Conservation (phyloP, 2,113 vertebrate genomes). For the Eolophus roseicapilla region DNA sequence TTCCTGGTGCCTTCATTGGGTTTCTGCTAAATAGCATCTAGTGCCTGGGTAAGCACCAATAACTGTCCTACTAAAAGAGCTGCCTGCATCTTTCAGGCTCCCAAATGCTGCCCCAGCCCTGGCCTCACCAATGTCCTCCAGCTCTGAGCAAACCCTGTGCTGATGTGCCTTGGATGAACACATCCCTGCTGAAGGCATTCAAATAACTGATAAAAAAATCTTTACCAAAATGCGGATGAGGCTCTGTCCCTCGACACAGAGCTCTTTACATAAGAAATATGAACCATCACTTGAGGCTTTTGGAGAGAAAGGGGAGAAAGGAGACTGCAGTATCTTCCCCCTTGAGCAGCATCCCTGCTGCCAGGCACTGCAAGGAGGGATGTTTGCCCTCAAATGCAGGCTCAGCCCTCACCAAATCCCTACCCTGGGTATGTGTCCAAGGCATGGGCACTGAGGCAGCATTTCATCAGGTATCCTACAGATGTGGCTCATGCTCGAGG, state of each 20-base stretch:
- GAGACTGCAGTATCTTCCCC: not conserved
- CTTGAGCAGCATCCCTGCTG: not conserved
- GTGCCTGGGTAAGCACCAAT: not conserved
- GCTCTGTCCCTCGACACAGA: not conserved
- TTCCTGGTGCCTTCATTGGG: not conserved
- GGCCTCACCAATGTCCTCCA: not conserved
- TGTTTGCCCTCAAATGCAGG: not conserved
- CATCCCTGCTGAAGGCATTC: not conserved
- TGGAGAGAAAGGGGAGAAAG: not conserved
- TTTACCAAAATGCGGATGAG: not conserved
- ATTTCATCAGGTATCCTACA: not conserved
- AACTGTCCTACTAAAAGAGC: not conserved
- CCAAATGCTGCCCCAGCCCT: not conserved
- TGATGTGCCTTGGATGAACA: accelerated
- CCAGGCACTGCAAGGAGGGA: not conserved
- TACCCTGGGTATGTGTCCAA: too few species aligned
- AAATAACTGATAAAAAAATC: not conserved
- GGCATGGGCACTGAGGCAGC: not conserved
- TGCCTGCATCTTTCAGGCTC: not conserved
- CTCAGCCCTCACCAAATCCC: not conserved
- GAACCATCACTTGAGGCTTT: too few species aligned
- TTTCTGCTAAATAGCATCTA: not conserved
- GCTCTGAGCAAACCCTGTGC: not conserved
- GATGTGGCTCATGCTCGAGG: not conserved
- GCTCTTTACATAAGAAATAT: not conserved